Percentiles rank a stretch among this genome's conserved stretches.
Evolutionary conservation across 2,113 vertebrate genomes (phyloP).

Genomic region (Leucosticte australis): DNA sequence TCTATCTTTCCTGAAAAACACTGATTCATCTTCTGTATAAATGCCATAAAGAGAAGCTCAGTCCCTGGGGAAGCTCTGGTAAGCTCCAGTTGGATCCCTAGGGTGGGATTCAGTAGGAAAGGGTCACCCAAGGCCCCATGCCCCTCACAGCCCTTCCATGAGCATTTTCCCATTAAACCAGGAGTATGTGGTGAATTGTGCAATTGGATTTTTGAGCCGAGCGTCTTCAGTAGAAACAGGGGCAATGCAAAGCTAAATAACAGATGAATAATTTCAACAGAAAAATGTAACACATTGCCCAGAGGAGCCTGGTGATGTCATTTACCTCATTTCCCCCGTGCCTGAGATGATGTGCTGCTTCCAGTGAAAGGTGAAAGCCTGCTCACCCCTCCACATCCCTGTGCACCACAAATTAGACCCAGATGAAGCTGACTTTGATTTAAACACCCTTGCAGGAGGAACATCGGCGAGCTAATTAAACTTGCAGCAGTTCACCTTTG

Average conservation of each 20-base stretch:
- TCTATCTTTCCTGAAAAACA: not conserved
- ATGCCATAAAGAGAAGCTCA: not conserved
- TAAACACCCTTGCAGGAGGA: slow-evolving; percentile 32
- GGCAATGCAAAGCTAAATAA: not conserved
- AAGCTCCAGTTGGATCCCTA: not conserved
- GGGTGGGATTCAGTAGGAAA: not conserved
- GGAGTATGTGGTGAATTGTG: not conserved
- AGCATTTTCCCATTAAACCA: not conserved
- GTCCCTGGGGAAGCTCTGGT: not conserved
- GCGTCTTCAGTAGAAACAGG: not conserved
- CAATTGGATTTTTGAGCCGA: not conserved
- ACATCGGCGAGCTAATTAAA: slow-evolving; percentile 35
- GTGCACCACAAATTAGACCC: not conserved
- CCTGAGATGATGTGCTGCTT: not conserved
- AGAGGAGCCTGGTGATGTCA: not conserved
- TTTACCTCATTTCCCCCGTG: not conserved
- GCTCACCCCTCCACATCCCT: not conserved
- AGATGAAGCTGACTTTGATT: slow-evolving; percentile 43
- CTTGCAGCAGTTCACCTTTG: slow-evolving; percentile 58
- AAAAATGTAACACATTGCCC: not conserved
- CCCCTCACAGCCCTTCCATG: not conserved
- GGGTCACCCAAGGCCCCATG: not conserved
- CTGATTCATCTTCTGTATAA: not conserved
- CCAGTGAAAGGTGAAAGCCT: not conserved
- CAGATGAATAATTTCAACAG: not conserved